Conservation (phyloP, 2,797 vertebrate genomes). For the Heterohyrax brucei region DNA sequence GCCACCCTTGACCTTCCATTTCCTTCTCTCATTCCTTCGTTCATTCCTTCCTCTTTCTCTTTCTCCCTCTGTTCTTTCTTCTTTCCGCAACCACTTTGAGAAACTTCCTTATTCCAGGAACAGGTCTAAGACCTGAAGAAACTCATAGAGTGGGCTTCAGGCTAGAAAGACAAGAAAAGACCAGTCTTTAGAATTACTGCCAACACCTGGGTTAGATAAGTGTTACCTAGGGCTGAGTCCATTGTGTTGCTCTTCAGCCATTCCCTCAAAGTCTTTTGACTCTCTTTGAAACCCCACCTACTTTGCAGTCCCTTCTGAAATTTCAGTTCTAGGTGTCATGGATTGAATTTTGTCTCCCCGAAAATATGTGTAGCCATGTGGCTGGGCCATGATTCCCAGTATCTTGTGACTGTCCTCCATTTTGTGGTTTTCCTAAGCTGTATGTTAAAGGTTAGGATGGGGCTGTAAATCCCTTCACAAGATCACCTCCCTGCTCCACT, state of each 20-base stretch:
- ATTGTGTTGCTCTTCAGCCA: not conserved
- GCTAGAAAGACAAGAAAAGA: not conserved
- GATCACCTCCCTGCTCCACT: no score
- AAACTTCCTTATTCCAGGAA: not conserved
- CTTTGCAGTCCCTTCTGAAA: not conserved
- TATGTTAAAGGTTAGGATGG: no score
- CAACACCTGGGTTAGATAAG: not conserved
- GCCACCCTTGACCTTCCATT: not conserved
- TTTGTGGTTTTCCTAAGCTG: no score
- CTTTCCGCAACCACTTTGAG: not conserved
- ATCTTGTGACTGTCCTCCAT: no score
- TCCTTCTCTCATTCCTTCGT: not conserved
- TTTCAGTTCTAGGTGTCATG: not conserved
- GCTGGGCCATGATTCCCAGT: no score
- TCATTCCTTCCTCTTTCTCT: not conserved
- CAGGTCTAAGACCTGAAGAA: not conserved
- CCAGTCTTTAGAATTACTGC: not conserved
- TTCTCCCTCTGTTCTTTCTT: not conserved
- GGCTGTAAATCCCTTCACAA: no score
- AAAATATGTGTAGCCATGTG: no score
- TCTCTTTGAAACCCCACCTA: not conserved
- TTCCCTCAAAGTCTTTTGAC: not conserved
- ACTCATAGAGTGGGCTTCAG: not conserved
- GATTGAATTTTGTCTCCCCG: no score
- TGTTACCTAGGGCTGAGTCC: not conserved